phyloP scores from a whole-genome alignment of 2,113 vertebrate species.

The Tachysurus fulvidraco region DNA sequence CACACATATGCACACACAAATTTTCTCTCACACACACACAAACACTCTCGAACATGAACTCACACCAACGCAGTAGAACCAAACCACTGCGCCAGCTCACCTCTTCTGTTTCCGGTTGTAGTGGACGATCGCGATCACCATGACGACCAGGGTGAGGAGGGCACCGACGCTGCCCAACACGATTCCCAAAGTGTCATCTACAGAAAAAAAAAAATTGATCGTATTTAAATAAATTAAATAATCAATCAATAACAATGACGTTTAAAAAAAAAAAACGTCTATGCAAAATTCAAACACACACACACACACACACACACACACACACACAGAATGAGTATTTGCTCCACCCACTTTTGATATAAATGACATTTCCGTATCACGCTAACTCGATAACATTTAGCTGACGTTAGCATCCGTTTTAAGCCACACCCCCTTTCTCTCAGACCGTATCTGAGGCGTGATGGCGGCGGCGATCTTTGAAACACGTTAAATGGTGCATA shows the following conservation, averaged over 20 bases:
- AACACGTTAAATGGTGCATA: neutral
- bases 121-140: constrained; percentile 49
- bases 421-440: neutral
- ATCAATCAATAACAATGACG: neutral
- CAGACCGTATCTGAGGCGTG: neutral
- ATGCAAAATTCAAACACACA: too few relatives aligned
- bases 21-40: neutral
- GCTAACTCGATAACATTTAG: neutral
- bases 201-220: constrained; percentile 3
- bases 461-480: neutral
- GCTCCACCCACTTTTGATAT: neutral
- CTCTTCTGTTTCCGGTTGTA: constrained; percentile 56
- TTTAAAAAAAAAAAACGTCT: too few relatives aligned
- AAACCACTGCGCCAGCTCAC: constrained; percentile 33
- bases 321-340: neutral
- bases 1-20: neutral
- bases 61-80: too few relatives aligned
- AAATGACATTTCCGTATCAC: neutral
- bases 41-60: neutral
- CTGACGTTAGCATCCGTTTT: neutral
- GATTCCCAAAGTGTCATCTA: constrained; percentile 59
- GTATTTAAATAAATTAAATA: neutral
- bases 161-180: constrained; percentile 57
- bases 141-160: constrained; percentile 41
- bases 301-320: too few relatives aligned